A percentile compares a stretch with the other conserved stretches of the same genome.
Evolutionary conservation across 2,113 vertebrate species (phyloP).

Genomic region (Leiothrix lutea): DNA sequence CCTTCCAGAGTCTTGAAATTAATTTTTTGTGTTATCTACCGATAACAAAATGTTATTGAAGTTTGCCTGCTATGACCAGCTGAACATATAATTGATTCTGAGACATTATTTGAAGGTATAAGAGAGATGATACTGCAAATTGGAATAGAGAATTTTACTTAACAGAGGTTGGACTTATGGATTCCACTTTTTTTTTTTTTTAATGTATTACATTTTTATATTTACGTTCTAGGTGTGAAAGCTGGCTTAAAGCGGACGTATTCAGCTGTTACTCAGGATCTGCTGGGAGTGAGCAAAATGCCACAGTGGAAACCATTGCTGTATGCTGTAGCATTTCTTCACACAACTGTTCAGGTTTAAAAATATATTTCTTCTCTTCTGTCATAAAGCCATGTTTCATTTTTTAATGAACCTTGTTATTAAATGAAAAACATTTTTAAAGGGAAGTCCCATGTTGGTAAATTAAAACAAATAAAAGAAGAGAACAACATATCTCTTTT

Average conservation of each 20-base stretch:
- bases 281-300: constrained; percentile 78
- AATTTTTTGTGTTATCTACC: neutral
- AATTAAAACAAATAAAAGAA: neutral
- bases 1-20: neutral
- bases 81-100: neutral
- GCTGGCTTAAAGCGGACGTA: constrained; percentile 84
- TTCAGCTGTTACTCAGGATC: constrained; percentile 78
- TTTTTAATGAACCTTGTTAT: neutral
- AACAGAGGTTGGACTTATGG: neutral
- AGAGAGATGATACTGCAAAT: neutral
- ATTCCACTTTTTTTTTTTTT: neutral
- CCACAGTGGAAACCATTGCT: constrained; percentile 84
- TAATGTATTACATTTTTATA: neutral
- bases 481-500: neutral
- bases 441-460: neutral
- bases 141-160: neutral
- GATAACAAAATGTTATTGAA: neutral
- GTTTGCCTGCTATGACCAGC: neutral
- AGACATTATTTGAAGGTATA: neutral
- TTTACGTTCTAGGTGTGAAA: constrained; percentile 76
- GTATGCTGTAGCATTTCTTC: constrained; percentile 83
- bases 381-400: neutral
- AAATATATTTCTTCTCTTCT: neutral
- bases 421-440: neutral
- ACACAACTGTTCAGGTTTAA: constrained; percentile 83